Base-by-base conservation (phyloP, 2,888 invertebrate genomes). In the Ashinkailepas kermadecensis region DNA sequence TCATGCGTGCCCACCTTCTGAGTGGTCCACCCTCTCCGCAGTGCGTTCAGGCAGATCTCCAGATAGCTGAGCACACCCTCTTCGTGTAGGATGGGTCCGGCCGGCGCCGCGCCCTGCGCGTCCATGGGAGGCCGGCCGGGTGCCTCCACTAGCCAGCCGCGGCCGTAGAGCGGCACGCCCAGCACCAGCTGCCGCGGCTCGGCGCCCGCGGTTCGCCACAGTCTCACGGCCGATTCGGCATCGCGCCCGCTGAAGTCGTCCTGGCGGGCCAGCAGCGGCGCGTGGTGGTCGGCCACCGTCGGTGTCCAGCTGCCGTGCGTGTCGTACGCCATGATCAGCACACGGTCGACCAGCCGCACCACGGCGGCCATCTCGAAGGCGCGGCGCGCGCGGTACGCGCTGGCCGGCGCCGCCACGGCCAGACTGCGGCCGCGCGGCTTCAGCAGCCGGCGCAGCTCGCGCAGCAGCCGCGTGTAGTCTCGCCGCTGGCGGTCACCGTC, bases 111-210 rank as follows among this genome's bases (percentile, higher is more conserved):
- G 9, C 65, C 23, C 10, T 9, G n/a, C 18, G 65, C 65, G n/a
- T 7, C 23, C n/a, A 65, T 13, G 9, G 65, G 65, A n/a, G 65
- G 23, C 65, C n/a, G 23, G 13, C 23, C 4, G 23, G n/a, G 23
- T 15, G 8, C 65, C 23, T n/a, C 65, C 65, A 65, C 65, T 6
- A n/a, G 23, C 65, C 65, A 65, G 23, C 65, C 65, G 65, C 65
- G 95, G 0, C 95, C 95, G 86, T 96, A 96, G 80, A 95, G 88
- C 0, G 95, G 95, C 91, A 95, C 93, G 62, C 93, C 95, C 93
- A 95, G 93, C 0, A 95, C 91, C 58, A 96, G 90, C 86, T 93
- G 95, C 39, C 92, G 90, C 0, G 93, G 89, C 0, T 94, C 93
- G 0, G 94, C 94, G n/a, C 95, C 96, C 86, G 93, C 91, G 57